A percentile compares a stretch with the other conserved stretches of the same genome.
These are phyloP conservation scores for Penelope pileata DNA, from an alignment of 2,113 vertebrate species.

Conservation along the genomic window DNA sequence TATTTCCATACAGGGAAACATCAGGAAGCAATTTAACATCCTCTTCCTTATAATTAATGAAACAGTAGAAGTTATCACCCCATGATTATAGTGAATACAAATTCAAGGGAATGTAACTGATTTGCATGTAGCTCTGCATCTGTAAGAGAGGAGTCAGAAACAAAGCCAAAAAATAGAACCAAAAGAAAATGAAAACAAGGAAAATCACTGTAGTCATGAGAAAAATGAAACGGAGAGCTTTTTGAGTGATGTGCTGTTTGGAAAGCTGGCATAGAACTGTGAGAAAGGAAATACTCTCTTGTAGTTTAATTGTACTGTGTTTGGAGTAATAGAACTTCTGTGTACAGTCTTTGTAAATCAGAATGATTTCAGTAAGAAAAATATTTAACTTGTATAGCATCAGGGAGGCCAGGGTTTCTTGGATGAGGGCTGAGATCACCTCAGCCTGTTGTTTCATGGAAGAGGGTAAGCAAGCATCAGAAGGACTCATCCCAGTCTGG, in stretches of 20 bases:
- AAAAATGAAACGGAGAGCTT: not conserved
- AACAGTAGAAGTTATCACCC: not conserved
- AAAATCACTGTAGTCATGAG: not conserved
- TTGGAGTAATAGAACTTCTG: constrained; percentile 57
- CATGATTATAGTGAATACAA: not conserved
- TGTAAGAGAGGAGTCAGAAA: not conserved
- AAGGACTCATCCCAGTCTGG: not conserved
- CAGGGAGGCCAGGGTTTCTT: not conserved
- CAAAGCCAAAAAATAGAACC: not conserved
- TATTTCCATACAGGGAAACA: not conserved
- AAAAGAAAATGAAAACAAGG: not conserved
- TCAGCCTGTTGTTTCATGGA: not conserved
- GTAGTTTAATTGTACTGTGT: constrained; percentile 60
- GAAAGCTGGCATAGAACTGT: constrained; percentile 53
- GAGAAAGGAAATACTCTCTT: constrained; percentile 61
- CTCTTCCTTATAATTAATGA: not conserved
- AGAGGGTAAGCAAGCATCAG: not conserved
- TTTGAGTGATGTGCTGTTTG: constrained; percentile 33
- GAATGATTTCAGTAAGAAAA: constrained; percentile 54
- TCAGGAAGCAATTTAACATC: not conserved
- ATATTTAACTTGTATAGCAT: constrained; percentile 60
- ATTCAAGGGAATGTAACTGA: not conserved
- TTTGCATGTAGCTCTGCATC: not conserved
- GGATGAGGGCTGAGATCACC: not conserved
- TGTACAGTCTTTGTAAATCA: constrained; percentile 66